Evolutionary conservation across 2,797 vertebrate genomes (phyloP).

Genomic region (Neoniphon sammara): DNA sequence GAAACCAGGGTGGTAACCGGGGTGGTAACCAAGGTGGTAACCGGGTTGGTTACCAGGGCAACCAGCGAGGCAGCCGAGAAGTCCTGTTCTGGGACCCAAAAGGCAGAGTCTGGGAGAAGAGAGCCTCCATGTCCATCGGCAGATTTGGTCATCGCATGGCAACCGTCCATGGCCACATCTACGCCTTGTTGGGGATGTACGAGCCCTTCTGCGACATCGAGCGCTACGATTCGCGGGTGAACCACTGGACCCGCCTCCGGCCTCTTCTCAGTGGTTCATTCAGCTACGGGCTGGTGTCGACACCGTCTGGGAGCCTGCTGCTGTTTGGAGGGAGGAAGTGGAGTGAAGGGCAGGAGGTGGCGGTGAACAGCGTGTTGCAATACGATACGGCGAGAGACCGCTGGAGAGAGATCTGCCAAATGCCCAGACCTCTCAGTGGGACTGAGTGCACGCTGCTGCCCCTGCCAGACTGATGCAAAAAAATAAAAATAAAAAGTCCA

Average conservation of each 20-base stretch:
- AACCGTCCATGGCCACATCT: constrained; percentile 85
- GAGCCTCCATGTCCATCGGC: constrained; percentile 90
- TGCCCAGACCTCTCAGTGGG: constrained; percentile 89
- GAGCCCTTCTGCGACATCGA: constrained; percentile 97
- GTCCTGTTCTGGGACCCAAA: constrained; percentile 81
- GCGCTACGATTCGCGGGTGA: constrained; percentile 82
- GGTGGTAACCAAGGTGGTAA: neutral
- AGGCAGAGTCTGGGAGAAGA: constrained; percentile 82
- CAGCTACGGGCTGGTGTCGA: constrained; percentile 88
- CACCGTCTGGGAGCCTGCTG: constrained; percentile 84
- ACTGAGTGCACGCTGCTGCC: constrained; percentile 89
- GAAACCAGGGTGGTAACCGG: constrained; percentile 52
- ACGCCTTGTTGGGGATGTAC: constrained; percentile 91
- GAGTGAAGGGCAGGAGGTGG: constrained; percentile 88
- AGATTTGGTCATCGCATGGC: constrained; percentile 93
- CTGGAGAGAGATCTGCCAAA: constrained; percentile 91
- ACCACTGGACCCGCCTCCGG: constrained; percentile 91
- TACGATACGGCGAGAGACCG: constrained; percentile 89
- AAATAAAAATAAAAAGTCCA: neutral
- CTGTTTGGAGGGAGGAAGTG: constrained; percentile 94
- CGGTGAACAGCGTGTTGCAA: constrained; percentile 88
- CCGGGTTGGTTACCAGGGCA: constrained; percentile 76
- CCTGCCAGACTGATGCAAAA: constrained; percentile 76
- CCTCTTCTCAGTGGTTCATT: constrained; percentile 89
- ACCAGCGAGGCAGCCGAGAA: constrained; percentile 83